Percentiles rank a stretch among this genome's conserved stretches.
Evolutionary conservation across 2,113 vertebrate genomes (phyloP).

Genomic region (Damaliscus lunatus): DNA sequence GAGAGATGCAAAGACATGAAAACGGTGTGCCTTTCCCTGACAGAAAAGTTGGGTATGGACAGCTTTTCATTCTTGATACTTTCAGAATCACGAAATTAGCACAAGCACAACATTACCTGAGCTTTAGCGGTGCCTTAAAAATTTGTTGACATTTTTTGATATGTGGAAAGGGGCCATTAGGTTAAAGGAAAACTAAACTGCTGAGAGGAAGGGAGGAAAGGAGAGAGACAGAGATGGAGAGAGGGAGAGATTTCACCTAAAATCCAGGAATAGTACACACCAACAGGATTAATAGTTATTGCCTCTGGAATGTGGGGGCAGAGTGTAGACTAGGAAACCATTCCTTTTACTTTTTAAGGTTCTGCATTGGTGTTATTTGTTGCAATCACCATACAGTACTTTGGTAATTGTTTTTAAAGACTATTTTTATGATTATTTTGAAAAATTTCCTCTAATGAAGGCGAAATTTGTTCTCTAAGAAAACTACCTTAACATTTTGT

Average conservation of each 20-base stretch:
- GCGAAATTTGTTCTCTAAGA: not conserved
- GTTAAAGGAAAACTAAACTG: not conserved
- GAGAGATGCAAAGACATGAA: constrained; percentile 41
- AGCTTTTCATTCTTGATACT: not conserved
- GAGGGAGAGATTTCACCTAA: not conserved
- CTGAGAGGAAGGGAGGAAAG: not conserved
- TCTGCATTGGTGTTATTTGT: not conserved
- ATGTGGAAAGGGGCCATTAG: not conserved
- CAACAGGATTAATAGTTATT: not conserved
- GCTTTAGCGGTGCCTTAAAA: not conserved
- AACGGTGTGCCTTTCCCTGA: constrained; percentile 61
- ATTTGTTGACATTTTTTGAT: not conserved
- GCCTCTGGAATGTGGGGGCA: not conserved
- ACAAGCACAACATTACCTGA: not conserved
- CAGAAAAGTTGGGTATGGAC: constrained; percentile 34
- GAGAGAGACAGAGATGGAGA: not conserved
- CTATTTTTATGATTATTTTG: not conserved
- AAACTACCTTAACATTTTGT: not conserved
- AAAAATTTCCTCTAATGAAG: not conserved
- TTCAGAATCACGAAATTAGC: not conserved
- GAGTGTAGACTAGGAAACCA: not conserved
- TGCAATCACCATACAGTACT: not conserved
- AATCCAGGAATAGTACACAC: not conserved
- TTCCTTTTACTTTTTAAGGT: not conserved
- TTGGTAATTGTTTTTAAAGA: not conserved